A percentile compares a stretch with the other conserved stretches of the same genome.
Conservation (phyloP, 2,797 vertebrate species). For the Hapalemur alaotrensis region DNA sequence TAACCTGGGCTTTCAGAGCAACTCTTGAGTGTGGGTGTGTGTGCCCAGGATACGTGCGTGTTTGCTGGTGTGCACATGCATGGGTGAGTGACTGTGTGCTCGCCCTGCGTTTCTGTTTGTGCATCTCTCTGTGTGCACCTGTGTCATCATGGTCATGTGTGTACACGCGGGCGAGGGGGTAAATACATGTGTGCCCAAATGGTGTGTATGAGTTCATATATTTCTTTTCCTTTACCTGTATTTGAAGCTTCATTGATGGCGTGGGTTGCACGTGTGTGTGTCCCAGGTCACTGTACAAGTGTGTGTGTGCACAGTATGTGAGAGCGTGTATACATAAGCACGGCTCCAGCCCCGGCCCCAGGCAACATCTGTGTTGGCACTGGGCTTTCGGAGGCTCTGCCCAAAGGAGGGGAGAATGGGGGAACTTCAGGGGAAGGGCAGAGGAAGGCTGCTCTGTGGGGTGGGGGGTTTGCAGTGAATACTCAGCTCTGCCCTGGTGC, state of each 20-base stretch:
- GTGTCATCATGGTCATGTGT: not conserved
- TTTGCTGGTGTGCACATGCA: rapidly evolving
- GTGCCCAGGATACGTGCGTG: not conserved
- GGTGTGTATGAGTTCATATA: not conserved
- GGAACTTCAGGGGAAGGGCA: too few relatives aligned
- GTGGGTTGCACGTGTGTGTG: not conserved
- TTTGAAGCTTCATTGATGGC: not conserved
- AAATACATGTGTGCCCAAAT: not conserved
- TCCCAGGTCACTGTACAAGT: not conserved
- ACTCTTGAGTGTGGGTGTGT: rapidly evolving
- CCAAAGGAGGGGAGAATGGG: not conserved
- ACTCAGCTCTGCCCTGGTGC: not conserved
- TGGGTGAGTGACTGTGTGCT: not conserved
- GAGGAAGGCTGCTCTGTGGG: not conserved
- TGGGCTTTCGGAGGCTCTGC: not conserved
- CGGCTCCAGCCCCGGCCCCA: not conserved
- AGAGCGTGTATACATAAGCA: rapidly evolving
- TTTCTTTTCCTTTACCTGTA: not conserved
- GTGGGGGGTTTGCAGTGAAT: not conserved
- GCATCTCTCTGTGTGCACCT: rapidly evolving
- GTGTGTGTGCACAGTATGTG: not conserved
- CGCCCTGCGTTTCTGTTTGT: not conserved
- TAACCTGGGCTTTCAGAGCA: not conserved
- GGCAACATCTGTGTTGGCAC: not conserved
- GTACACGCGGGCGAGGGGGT: not conserved